These are phyloP conservation scores for Bombus superbus DNA, from an alignment of 1,140 invertebrate genomes.

Conservation along the genomic window DNA sequence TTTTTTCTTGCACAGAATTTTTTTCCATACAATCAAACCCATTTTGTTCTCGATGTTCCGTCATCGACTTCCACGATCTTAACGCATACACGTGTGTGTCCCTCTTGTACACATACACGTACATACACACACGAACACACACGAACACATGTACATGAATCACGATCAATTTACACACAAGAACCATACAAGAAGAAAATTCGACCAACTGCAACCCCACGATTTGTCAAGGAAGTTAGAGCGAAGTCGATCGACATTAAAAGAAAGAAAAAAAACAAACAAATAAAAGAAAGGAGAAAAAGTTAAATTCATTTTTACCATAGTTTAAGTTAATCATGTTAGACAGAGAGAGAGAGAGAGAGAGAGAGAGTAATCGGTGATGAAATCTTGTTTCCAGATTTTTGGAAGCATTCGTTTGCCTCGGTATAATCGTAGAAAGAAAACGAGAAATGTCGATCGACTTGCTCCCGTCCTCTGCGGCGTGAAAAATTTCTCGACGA, in stretches of 20 bases:
- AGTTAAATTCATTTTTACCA: neutral
- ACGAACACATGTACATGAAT: neutral
- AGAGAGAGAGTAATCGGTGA: neutral
- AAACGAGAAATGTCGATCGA: conserved; percentile 34
- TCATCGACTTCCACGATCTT: conserved; percentile 8
- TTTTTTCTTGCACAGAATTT: conserved; percentile 62
- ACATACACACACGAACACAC: neutral
- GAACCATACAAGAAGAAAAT: conserved; percentile 28
- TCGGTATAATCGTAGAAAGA: conserved; percentile 1
- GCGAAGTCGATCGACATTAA: conserved; percentile 53
- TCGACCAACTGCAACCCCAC: conserved; percentile 59
- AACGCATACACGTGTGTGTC: neutral
- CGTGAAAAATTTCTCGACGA: conserved; percentile 12
- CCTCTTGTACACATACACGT: neutral
- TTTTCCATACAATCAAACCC: conserved; percentile 48
- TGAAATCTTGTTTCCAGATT: conserved; percentile 19
- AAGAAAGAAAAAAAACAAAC: neutral
- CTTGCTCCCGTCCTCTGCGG: neutral
- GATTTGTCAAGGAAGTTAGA: conserved; percentile 40
- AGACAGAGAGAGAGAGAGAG: too few species aligned
- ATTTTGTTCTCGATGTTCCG: conserved; percentile 33
- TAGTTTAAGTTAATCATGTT: neutral
- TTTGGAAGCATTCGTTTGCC: conserved; percentile 5
- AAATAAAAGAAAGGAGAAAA: neutral
- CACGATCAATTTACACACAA: neutral